Evolutionary conservation across 2,113 vertebrate genomes (phyloP).

Genomic region (Struthidea cinerea): DNA sequence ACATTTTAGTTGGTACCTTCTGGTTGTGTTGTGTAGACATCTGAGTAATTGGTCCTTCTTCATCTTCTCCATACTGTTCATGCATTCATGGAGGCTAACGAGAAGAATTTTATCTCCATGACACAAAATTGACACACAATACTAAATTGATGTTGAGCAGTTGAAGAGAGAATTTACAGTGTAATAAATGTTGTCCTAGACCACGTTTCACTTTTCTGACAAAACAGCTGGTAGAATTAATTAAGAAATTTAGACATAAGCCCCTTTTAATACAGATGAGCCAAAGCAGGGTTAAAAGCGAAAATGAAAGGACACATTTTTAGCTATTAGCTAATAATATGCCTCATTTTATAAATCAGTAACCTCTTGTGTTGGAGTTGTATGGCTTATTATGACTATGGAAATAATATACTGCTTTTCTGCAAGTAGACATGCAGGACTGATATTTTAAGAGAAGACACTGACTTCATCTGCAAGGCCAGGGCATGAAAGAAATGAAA

Average conservation of each 20-base stretch:
- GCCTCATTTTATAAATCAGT: neutral
- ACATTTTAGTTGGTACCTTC: neutral
- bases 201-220: neutral
- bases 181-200: neutral
- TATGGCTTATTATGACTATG: neutral
- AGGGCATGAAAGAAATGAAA: slow-evolving; percentile 2
- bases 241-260: neutral
- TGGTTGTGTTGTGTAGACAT: neutral
- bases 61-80: rapidly evolving
- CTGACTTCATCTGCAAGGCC: neutral
- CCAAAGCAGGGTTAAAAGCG: neutral
- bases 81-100: neutral
- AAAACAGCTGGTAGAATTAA: neutral
- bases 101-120: neutral
- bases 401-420: neutral
- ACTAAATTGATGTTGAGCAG: neutral
- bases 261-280: neutral
- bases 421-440: neutral
- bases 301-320: neutral
- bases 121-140: neutral
- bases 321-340: neutral
- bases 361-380: neutral
- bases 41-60: neutral
- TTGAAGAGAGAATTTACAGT: neutral
- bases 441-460: neutral